Percentiles rank a stretch among this genome's conserved stretches.
phyloP scores from a whole-genome alignment of 2,888 invertebrate species.

The Hartigia nigra region DNA sequence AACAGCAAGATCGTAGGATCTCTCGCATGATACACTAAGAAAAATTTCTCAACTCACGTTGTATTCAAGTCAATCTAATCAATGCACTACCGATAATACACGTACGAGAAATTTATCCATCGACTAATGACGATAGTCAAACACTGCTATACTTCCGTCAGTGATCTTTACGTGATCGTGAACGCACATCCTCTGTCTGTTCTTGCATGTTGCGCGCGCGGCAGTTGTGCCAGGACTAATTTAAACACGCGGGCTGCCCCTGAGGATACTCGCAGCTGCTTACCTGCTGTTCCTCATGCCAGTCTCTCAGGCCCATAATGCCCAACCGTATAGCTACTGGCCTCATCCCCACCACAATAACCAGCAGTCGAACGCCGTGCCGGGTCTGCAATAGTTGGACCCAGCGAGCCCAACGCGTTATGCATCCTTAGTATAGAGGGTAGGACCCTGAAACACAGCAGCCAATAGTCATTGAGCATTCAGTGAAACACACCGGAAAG shows the following conservation, averaged over 20 bases:
- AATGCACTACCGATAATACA: neutral
- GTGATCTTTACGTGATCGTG: conserved; percentile 3
- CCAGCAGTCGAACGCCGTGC: neutral
- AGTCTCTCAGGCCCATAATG: conserved; percentile 11
- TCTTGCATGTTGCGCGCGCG: conserved; percentile 56
- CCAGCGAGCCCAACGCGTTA: conserved; percentile 16
- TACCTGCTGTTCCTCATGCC: conserved; percentile 45
- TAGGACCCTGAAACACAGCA: conserved; percentile 10
- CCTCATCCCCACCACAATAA: neutral
- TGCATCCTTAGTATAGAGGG: neutral
- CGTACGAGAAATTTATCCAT: neutral
- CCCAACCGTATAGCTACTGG: neutral
- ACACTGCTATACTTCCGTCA: neutral
- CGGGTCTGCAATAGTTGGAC: neutral
- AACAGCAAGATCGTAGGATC: neutral
- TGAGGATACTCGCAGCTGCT: conserved; percentile 55
- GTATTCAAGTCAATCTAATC: neutral
- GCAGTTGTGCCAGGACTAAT: conserved; percentile 65
- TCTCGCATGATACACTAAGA: neutral
- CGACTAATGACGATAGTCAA: neutral
- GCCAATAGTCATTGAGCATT: conserved; percentile 25
- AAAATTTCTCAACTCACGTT: neutral
- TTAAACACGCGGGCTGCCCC: conserved; percentile 52
- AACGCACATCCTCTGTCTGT: neutral
- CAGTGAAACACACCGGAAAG: conserved; percentile 30